Conservation (phyloP, 2,888 invertebrate species). For the Rhamnusium bicolor region DNA sequence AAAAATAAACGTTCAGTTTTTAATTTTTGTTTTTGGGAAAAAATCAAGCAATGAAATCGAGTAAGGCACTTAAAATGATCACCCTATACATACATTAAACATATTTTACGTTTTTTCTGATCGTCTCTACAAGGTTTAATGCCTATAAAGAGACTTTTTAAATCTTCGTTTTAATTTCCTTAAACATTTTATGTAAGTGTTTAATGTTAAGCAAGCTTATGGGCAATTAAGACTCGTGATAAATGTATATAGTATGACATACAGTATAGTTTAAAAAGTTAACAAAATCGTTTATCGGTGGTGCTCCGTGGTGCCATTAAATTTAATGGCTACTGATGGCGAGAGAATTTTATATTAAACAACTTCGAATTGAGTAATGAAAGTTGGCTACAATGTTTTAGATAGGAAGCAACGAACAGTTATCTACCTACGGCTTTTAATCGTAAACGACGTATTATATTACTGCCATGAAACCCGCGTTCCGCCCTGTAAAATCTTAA, state of each 20-base stretch:
- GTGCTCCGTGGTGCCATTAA: slow-evolving; percentile 29
- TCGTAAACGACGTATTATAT: slow-evolving; percentile 33
- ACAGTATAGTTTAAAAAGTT: not conserved
- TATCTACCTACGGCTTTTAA: slow-evolving; percentile 37
- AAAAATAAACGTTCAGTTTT: no score
- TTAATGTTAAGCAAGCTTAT: not conserved
- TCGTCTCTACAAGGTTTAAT: slow-evolving; percentile 1
- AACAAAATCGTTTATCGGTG: slow-evolving; percentile 23
- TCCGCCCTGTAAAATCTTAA: slow-evolving; percentile 36
- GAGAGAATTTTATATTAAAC: slow-evolving; percentile 34
- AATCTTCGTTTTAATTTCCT: slow-evolving; percentile 8
- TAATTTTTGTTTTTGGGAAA: no score
- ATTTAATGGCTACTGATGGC: slow-evolving; percentile 38
- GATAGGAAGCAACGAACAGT: slow-evolving; percentile 28
- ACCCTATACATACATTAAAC: no score
- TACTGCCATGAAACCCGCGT: slow-evolving; percentile 27
- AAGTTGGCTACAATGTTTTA: slow-evolving; percentile 37
- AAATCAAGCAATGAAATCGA: no score
- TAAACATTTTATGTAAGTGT: slow-evolving; percentile 5
- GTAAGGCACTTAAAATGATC: no score
- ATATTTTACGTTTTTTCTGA: not conserved
- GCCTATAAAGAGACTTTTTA: not conserved
- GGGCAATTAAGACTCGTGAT: slow-evolving; percentile 10
- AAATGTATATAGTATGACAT: not conserved
- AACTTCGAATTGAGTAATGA: slow-evolving; percentile 37